Conservation (phyloP, 2,797 vertebrate genomes). For the Macropus fuliginosus region DNA sequence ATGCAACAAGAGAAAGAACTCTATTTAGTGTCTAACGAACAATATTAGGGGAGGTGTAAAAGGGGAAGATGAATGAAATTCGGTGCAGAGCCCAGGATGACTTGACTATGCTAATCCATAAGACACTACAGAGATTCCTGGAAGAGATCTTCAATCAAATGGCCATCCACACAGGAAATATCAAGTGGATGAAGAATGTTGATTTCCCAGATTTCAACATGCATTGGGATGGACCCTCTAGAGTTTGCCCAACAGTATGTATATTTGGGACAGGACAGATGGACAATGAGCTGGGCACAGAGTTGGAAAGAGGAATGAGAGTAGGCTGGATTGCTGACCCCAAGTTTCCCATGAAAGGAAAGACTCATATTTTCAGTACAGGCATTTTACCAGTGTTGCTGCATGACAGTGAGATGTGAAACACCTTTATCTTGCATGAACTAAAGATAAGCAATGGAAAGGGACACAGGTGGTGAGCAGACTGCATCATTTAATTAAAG, state of each 20-base stretch:
- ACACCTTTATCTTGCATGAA: not conserved
- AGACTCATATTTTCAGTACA: not conserved
- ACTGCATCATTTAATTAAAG: not conserved
- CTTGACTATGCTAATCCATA: not conserved
- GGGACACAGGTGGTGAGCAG: not conserved
- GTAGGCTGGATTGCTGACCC: not conserved
- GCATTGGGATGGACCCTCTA: not conserved
- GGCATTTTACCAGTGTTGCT: no score
- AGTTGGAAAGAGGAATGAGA: not conserved
- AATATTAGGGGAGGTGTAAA: not conserved
- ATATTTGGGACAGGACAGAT: not conserved
- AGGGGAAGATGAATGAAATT: not conserved
- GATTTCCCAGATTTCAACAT: not conserved
- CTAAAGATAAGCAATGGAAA: not conserved
- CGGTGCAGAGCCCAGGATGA: not conserved
- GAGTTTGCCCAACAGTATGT: not conserved
- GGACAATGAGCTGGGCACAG: not conserved
- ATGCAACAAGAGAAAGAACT: not conserved
- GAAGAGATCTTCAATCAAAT: not conserved
- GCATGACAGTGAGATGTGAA: not conserved
- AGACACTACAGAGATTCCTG: not conserved
- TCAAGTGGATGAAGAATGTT: not conserved
- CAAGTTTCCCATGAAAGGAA: not conserved
- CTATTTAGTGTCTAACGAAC: not conserved
- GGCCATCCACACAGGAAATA: not conserved